phyloP scores from a whole-genome alignment of 2,113 vertebrate genomes.

The Cynoglossus semilaevis region DNA sequence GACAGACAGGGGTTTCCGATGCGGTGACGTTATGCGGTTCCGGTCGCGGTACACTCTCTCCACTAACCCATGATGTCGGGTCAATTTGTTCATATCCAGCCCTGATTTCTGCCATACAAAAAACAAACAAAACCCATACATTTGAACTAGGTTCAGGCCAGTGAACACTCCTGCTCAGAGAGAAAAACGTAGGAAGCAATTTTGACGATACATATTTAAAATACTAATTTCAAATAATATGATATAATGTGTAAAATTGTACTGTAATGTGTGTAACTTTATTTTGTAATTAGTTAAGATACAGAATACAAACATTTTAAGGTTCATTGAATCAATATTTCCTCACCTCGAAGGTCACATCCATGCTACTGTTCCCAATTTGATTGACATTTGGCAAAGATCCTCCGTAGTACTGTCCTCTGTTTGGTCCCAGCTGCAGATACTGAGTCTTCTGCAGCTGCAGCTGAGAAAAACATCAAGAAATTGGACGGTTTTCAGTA shows the following conservation, averaged over 20 bases:
- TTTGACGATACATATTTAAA: not conserved
- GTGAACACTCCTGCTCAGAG: too few relatives aligned
- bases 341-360: constrained; percentile 90
- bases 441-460: constrained; percentile 93
- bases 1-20: constrained; percentile 84
- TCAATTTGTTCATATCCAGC: constrained; percentile 86
- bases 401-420: constrained; percentile 91
- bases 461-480: constrained; percentile 70
- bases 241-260: too few relatives aligned
- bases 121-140: not conserved
- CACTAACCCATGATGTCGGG: constrained; percentile 89
- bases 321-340: too few relatives aligned
- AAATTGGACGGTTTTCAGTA: not conserved
- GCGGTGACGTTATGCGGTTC: constrained; percentile 85
- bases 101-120: constrained; percentile 80
- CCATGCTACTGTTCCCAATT: constrained; percentile 82
- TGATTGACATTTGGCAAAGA: constrained; percentile 95
- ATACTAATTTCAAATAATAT: too few relatives aligned
- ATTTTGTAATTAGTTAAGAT: too few relatives aligned
- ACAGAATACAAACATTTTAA: not conserved
- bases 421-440: constrained; percentile 89
- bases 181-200: too few relatives aligned
- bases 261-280: too few relatives aligned
- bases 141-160: too few relatives aligned
- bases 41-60: constrained; percentile 91